Conservation (phyloP, 2,888 invertebrate genomes). For the Hydropsyche betteni region DNA sequence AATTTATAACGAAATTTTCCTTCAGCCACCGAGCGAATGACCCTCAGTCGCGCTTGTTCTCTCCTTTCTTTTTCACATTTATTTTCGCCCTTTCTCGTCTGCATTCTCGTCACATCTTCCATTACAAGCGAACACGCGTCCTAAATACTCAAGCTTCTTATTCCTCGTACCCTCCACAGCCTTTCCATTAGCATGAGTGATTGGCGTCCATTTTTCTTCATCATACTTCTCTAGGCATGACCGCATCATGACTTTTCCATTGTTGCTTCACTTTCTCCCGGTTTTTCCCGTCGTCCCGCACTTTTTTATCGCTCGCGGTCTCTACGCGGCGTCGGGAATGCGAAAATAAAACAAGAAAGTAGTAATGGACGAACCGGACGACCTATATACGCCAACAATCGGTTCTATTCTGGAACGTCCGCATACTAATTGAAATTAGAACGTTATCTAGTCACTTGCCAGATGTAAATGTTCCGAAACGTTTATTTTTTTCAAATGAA, state of each 20-base stretch:
- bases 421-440: slow-evolving; percentile 33
- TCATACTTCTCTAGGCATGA: not conserved
- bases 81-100: not conserved
- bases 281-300: not conserved
- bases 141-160: slow-evolving; percentile 10
- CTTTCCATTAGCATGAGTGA: slow-evolving; percentile 9
- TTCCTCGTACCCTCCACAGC: not conserved
- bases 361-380: slow-evolving; percentile 26
- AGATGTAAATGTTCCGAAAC: slow-evolving; percentile 17
- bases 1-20: too few relatives aligned
- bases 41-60: too few relatives aligned
- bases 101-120: slow-evolving; percentile 23
- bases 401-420: slow-evolving; percentile 29
- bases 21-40: too few relatives aligned
- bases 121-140: slow-evolving; percentile 24
- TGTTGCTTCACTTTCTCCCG: too few relatives aligned
- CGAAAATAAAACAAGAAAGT: slow-evolving; percentile 15
- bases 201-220: slow-evolving; percentile 3
- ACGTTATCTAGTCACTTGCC: slow-evolving; percentile 33
- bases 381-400: slow-evolving; percentile 29
- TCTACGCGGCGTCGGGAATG: slow-evolving; percentile 1
- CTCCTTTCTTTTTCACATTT: not conserved
- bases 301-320: not conserved
- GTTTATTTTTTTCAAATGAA: too few relatives aligned
- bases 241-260: too few relatives aligned